A percentile compares a stretch with the other conserved stretches of the same genome.
Evolutionary conservation across 2,888 invertebrate genomes (phyloP).

Genomic region (Falcaria lacertinaria): DNA sequence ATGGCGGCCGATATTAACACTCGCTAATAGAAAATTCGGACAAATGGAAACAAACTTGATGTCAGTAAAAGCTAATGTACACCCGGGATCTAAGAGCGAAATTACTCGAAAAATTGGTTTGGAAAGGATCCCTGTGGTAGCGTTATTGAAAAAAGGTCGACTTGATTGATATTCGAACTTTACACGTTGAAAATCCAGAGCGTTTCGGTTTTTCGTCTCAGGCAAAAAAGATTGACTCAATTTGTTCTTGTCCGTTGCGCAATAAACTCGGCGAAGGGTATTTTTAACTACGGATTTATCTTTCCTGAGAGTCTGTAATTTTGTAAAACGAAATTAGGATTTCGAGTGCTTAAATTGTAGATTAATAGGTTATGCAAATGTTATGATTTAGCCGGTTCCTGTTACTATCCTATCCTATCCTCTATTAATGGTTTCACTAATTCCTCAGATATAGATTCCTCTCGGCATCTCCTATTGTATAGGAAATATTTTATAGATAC

Average conservation of each 20-base stretch:
- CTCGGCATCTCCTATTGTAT: too few species aligned
- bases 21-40: neutral
- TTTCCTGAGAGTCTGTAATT: slow-evolving; percentile 58
- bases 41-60: slow-evolving; percentile 30
- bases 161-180: slow-evolving; percentile 76
- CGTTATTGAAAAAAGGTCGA: slow-evolving; percentile 75
- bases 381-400: slow-evolving; percentile 21
- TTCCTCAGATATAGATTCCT: too few species aligned
- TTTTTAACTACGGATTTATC: slow-evolving; percentile 73
- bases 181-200: slow-evolving; percentile 68
- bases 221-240: slow-evolving; percentile 75
- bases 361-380: slow-evolving; percentile 46
- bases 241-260: slow-evolving; percentile 75
- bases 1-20: neutral
- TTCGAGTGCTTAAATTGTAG: slow-evolving; percentile 42
- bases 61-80: slow-evolving; percentile 41
- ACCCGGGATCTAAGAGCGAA: slow-evolving; percentile 51
- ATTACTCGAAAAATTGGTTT: slow-evolving; percentile 69
- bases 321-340: slow-evolving; percentile 51
- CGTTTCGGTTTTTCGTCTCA: slow-evolving; percentile 69
- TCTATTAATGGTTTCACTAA: slow-evolving; percentile 12
- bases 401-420: slow-evolving; percentile 20
- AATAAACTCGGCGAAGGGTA: slow-evolving; percentile 67
- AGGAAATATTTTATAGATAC: too few species aligned
- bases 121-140: slow-evolving; percentile 56